phyloP scores from a whole-genome alignment of 2,797 vertebrate species.

The Xyrichtys novacula region DNA sequence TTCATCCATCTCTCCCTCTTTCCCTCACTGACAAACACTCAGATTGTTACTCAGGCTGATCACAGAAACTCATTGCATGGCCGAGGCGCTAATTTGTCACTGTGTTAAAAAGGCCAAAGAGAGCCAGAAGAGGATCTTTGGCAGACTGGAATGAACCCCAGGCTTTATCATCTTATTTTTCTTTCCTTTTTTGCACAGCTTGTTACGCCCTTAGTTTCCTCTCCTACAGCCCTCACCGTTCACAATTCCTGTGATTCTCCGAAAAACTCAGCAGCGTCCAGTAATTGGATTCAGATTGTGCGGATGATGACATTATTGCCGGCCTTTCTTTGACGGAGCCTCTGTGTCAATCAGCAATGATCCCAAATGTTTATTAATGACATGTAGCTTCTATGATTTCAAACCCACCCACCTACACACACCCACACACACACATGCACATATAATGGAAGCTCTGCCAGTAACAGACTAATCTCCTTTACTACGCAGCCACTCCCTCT shows the following conservation, averaged over 20 bases:
- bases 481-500: slow-evolving; percentile 62
- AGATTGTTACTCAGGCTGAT: slow-evolving; percentile 63
- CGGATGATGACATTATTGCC: slow-evolving; percentile 55
- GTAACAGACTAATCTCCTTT: slow-evolving; percentile 66
- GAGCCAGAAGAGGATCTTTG: slow-evolving; percentile 60
- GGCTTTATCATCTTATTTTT: slow-evolving; percentile 31
- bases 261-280: slow-evolving; percentile 25
- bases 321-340: slow-evolving; percentile 42
- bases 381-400: slow-evolving; percentile 64
- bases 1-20: slow-evolving; percentile 52
- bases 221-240: slow-evolving; percentile 26
- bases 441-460: slow-evolving; percentile 56
- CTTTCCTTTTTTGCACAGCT: not conserved
- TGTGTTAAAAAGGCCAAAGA: slow-evolving; percentile 65
- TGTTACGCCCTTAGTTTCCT: slow-evolving; percentile 20
- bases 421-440: slow-evolving; percentile 7
- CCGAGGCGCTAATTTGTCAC: slow-evolving; percentile 69
- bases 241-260: slow-evolving; percentile 26
- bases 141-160: slow-evolving; percentile 44
- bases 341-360: slow-evolving; percentile 40
- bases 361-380: slow-evolving; percentile 69
- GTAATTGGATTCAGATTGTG: slow-evolving; percentile 49
- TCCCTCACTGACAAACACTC: slow-evolving; percentile 44
- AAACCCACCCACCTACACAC: slow-evolving; percentile 14
- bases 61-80: slow-evolving; percentile 66